Evolutionary conservation across 1,140 invertebrate genomes (phyloP).

Genomic region (Platyscapa corneri): DNA sequence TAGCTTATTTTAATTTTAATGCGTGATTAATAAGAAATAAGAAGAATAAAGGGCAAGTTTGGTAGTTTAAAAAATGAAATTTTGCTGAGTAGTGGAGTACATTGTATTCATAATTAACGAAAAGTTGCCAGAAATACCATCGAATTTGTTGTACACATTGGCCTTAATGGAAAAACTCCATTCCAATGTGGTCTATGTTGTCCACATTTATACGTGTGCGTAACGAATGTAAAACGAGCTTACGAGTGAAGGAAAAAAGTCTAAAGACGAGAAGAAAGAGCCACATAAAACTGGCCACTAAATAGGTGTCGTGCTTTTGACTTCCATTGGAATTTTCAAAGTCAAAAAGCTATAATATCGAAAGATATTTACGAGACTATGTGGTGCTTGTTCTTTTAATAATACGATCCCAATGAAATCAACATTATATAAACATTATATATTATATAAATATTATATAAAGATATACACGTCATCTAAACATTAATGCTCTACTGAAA

Average conservation of each 20-base stretch:
- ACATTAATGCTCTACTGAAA: too few relatives aligned
- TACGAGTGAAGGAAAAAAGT: not conserved
- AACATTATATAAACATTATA: too few relatives aligned
- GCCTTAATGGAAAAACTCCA: constrained; percentile 45
- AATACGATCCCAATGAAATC: too few relatives aligned
- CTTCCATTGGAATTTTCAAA: not conserved
- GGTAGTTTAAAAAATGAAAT: too few relatives aligned
- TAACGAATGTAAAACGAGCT: constrained; percentile 4
- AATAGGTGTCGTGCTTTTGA: not conserved
- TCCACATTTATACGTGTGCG: not conserved
- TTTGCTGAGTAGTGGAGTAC: too few relatives aligned
- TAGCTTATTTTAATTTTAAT: too few relatives aligned
- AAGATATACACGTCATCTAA: too few relatives aligned
- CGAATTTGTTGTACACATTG: not conserved
- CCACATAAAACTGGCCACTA: not conserved
- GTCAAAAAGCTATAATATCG: not conserved
- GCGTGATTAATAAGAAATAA: too few relatives aligned
- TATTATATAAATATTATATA: too few relatives aligned
- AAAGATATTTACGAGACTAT: not conserved
- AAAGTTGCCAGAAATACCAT: constrained; percentile 22
- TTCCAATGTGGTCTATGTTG: not conserved
- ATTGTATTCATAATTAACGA: too few relatives aligned
- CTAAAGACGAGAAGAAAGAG: not conserved
- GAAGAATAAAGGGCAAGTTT: too few relatives aligned
- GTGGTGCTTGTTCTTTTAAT: too few relatives aligned